Conservation (phyloP, 2,113 vertebrate genomes). For the Sialia sialis region DNA sequence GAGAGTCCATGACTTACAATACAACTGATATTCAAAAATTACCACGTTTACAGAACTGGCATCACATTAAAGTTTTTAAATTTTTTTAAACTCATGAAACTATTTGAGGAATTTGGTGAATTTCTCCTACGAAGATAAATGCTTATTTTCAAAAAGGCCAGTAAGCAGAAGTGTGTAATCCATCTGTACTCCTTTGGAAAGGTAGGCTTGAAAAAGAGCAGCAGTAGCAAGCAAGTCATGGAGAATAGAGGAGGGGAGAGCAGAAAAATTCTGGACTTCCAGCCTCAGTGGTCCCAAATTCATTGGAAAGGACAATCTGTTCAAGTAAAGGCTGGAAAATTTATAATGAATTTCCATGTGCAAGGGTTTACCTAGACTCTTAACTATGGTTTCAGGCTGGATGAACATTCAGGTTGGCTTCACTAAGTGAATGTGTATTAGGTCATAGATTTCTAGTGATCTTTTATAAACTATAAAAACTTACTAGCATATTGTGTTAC, state of each 20-base stretch:
- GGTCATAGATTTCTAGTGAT: background rate
- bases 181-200: background rate
- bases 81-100: background rate
- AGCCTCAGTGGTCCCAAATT: background rate
- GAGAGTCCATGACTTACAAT: background rate
- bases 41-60: background rate
- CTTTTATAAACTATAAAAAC: background rate
- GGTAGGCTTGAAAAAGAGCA: background rate
- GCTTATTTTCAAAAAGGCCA: background rate
- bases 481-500: background rate
- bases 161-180: background rate
- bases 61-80: background rate
- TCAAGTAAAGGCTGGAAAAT: background rate
- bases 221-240: background rate
- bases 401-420: background rate
- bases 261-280: background rate
- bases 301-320: background rate
- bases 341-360: background rate
- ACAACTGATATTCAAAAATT: background rate
- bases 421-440: background rate
- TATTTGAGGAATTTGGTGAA: background rate
- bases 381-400: background rate
- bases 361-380: background rate
- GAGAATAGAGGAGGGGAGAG: rapidly evolving
- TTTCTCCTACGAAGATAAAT: background rate